These are phyloP conservation scores for Drosophila triauraria DNA, from an alignment of 1,140 invertebrate genomes.

Conservation along the genomic window DNA sequence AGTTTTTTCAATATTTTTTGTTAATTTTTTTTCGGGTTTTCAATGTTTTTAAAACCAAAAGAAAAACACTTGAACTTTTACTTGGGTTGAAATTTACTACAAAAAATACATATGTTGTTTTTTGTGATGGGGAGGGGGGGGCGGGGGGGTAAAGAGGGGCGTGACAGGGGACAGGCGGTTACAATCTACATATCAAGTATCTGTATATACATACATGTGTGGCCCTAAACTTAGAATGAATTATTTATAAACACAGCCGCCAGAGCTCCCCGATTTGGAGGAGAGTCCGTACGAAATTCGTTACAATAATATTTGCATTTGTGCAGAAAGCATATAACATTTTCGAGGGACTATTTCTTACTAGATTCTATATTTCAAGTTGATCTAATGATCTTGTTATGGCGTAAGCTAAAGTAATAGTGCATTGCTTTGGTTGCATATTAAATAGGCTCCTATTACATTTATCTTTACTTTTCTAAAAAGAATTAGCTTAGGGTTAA, in stretches of 20 bases:
- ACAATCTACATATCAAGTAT: not conserved
- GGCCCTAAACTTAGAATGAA: slow-evolving; percentile 7
- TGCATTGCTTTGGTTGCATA: too few species aligned
- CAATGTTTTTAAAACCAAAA: slow-evolving; percentile 46
- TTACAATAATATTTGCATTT: not conserved
- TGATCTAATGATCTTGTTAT: too few species aligned
- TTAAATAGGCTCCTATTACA: too few species aligned
- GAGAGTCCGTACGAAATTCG: too few species aligned
- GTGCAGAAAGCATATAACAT: not conserved
- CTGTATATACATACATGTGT: not conserved
- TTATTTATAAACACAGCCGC: slow-evolving; percentile 2
- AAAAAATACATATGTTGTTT: slow-evolving; percentile 22
- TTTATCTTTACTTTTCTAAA: too few species aligned
- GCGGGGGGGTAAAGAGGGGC: not conserved
- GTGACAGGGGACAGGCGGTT: slow-evolving; percentile 2
- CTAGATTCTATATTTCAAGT: not conserved
- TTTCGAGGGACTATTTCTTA: not conserved
- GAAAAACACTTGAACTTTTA: slow-evolving; percentile 74
- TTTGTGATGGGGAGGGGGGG: not conserved
- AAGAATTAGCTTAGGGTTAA: too few species aligned
- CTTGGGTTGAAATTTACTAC: slow-evolving; percentile 43
- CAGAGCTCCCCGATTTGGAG: too few species aligned
- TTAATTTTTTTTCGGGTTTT: slow-evolving; percentile 39
- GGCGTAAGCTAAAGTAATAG: too few species aligned
- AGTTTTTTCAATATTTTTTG: slow-evolving; percentile 29